Evolutionary conservation across 2,888 invertebrate genomes (phyloP), one percentile per base, ranked within the genome.

Genomic region (Phalera bucephala): DNA sequence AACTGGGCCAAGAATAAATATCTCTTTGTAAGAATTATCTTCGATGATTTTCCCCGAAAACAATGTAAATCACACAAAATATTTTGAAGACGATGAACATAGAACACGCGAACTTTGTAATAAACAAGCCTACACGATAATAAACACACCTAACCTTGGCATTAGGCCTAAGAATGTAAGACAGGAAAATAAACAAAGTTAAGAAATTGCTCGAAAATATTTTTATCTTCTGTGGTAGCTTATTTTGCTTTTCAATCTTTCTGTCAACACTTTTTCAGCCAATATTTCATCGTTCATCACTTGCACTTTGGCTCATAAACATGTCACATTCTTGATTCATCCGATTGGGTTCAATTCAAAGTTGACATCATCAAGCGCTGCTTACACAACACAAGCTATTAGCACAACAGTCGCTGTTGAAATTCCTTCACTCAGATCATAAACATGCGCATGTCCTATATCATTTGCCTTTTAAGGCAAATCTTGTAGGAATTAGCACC

Each of bases 341-440:
- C 46, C 50, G 40, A 74, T 72, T 72, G 69, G 54, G 68, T 67
- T 71, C 72, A 72, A 76, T 74, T 72, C 63, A 37, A 37, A 51
- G 67, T 65, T 75, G 72, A 77, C 74, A 73, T 75, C 74, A 71
- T 65, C 65, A 28, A 36, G 45, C 42, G 39, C 40, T 54, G 45
- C 53, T 66, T 70, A 51, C 69, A 60, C 65, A 67, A 67, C 64
- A 65, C 59, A n/a, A n/a, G n/a, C 59, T 64, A 64, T 64, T 66
- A 59, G 51, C 43, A 33, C 33, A 42, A 36, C 40, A 48, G 51
- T 61, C 50, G 48, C 46, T 64, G 54, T 65, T 63, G 46, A 52
- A 48, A 63, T 55, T 58, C 57, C 41, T 35, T 15, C 33, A 46
- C 33, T 72, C 66, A 70, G 68, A 68, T 65, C 72, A 69, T 55